Evolutionary conservation across 2,888 invertebrate genomes (phyloP).

Genomic region (Eupithecia centaureata): DNA sequence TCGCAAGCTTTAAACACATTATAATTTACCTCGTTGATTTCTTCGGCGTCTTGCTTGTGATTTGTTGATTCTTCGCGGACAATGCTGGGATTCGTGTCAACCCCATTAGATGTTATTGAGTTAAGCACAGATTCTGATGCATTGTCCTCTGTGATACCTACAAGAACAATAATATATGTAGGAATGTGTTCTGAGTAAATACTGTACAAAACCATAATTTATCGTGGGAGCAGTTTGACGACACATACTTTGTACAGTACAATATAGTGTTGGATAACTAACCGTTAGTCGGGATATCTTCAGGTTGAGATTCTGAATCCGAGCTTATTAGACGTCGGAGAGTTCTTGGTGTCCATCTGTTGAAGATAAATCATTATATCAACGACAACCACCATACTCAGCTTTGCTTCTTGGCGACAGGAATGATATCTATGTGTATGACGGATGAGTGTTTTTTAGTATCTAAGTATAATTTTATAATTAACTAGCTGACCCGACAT

Average conservation of each 20-base stretch:
- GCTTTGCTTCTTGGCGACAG: background rate
- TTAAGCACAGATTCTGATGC: constrained; percentile 49
- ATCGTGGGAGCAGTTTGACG: constrained; percentile 1
- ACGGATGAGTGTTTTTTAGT: too few species aligned
- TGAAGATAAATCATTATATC: constrained; percentile 17
- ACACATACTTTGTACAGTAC: background rate
- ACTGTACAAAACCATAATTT: background rate
- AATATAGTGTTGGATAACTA: constrained; percentile 28
- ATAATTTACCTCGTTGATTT: constrained; percentile 61
- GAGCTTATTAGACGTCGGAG: constrained; percentile 69
- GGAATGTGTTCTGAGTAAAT: constrained; percentile 4
- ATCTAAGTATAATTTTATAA: too few species aligned
- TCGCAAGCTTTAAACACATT: background rate
- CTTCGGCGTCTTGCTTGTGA: constrained; percentile 53
- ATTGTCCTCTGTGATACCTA: constrained; percentile 28
- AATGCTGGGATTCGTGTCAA: constrained; percentile 56
- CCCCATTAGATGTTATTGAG: constrained; percentile 68
- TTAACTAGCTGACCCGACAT: too few species aligned
- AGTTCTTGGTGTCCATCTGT: constrained; percentile 73
- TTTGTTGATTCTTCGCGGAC: constrained; percentile 47
- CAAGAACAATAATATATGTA: constrained; percentile 1
- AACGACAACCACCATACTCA: too few species aligned
- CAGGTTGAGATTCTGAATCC: constrained; percentile 61
- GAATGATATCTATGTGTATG: background rate
- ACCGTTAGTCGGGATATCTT: constrained; percentile 61